Base-by-base conservation (phyloP, 2,888 invertebrate species). In the Acleris literana region DNA sequence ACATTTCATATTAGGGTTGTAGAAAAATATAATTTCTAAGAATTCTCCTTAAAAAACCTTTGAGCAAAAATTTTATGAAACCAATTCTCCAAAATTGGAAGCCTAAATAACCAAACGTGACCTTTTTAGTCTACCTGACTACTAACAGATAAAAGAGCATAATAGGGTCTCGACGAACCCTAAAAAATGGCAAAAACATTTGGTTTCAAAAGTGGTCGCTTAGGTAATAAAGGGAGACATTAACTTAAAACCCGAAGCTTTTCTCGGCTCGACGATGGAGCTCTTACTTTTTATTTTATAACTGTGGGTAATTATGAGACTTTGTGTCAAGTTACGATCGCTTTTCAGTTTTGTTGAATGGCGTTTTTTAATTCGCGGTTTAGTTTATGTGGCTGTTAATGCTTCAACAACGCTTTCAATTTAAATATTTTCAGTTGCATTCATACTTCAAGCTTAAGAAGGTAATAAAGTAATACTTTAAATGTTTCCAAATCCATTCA, bases 231-330 rank as follows among this genome's bases (percentile, higher is more conserved):
- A 65, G 46, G n/a, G 20, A 29, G 49, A 65, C 55, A 60, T 65
- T 65, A 65, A 65, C 49, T 65, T n/a, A 51, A 60, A 65, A 17
- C 59, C 57, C 49, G 16, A 7, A 16, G 55, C 64, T 55, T 54
- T 49, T 29, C 49, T 49, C 54, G 29, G n/a, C 59, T 54, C 39
- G 39, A 11, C 59, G 64, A 59, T 51, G 39, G 44, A 13, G 39
- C 29, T n/a, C 49, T 65, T 65, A 64, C 59, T 64, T 64, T 64
- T 64, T 64, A 64, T 59, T 64, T 64, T 60, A 64, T 59, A 61
- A 52, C 60, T 56, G 33, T 25, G 33, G 55, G 56, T 61, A 49
- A 61, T 65, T 65, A 60, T 61, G 56, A 56, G 60, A 61, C 60
- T 65, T 65, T 56, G 51, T 56, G 44, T 56, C 61, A 56, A 60